Conservation (phyloP, 2,113 vertebrate species). For the Plecotus auritus region DNA sequence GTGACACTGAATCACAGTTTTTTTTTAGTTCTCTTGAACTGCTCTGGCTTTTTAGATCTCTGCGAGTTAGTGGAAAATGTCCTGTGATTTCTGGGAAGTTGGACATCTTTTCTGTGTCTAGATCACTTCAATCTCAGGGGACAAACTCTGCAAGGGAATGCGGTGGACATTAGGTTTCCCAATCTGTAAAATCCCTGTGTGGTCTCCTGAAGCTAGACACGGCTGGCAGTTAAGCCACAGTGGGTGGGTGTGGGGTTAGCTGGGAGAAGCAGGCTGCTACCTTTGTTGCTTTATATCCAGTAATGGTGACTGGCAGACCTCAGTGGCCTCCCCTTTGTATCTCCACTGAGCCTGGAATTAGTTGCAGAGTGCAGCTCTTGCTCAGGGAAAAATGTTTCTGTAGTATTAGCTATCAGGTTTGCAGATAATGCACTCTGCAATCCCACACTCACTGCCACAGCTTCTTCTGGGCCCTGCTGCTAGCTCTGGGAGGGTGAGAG, state of each 20-base stretch:
- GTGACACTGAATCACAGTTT: neutral
- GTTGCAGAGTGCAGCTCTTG: neutral
- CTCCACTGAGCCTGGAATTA: neutral
- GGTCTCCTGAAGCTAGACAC: neutral
- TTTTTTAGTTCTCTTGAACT: neutral
- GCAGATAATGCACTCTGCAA: neutral
- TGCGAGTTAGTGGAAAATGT: neutral
- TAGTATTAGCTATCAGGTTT: neutral
- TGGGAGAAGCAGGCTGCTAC: neutral
- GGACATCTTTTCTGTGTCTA: neutral
- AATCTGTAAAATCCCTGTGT: neutral
- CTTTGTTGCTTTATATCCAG: neutral
- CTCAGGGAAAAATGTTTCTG: neutral
- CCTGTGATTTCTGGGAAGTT: neutral
- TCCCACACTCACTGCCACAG: neutral
- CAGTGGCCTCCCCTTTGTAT: neutral
- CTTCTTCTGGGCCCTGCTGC: neutral
- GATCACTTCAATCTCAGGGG: neutral
- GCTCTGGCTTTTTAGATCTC: neutral
- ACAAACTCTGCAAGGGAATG: neutral
- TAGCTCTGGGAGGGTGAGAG: neutral
- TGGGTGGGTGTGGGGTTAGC: neutral
- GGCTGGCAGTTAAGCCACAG: neutral
- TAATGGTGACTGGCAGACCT: neutral
- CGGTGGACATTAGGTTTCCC: neutral